These are phyloP conservation scores for Ptychodera flava DNA, from an alignment of 35 echinoderm and acorn worm species.

Conservation along the genomic window DNA sequence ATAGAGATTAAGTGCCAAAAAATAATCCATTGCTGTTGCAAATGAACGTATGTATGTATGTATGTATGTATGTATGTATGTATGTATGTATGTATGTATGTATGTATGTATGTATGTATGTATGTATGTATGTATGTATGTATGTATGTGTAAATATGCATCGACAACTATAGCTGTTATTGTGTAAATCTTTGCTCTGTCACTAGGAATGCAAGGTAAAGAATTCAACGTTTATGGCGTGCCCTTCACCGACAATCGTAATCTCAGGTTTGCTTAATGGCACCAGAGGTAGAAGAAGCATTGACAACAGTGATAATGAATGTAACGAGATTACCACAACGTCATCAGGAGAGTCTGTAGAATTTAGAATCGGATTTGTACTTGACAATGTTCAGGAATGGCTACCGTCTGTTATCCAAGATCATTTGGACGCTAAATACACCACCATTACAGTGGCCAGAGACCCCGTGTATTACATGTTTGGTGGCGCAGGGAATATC, in stretches of 20 bases:
- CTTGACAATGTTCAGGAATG: not conserved
- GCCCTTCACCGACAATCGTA: not conserved
- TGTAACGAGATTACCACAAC: not conserved
- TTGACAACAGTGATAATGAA: not conserved
- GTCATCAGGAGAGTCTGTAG: not conserved
- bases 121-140: no score
- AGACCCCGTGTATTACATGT: not conserved
- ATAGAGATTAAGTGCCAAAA: not conserved
- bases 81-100: no score
- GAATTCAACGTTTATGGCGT: not conserved
- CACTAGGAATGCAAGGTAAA: not conserved
- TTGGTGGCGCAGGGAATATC: not conserved
- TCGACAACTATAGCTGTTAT: no score
- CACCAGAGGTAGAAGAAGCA: not conserved
- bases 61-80: no score
- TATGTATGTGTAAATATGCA: no score
- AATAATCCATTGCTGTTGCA: no score
- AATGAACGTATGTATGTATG: not conserved
- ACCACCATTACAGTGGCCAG: not conserved
- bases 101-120: no score
- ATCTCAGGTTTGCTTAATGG: not conserved
- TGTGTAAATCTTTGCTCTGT: not conserved
- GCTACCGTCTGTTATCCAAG: not conserved
- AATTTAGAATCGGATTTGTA: not conserved
- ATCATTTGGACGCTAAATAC: not conserved